Base-by-base conservation (phyloP, 1,140 invertebrate genomes). In the Steinernema khuongi region DNA sequence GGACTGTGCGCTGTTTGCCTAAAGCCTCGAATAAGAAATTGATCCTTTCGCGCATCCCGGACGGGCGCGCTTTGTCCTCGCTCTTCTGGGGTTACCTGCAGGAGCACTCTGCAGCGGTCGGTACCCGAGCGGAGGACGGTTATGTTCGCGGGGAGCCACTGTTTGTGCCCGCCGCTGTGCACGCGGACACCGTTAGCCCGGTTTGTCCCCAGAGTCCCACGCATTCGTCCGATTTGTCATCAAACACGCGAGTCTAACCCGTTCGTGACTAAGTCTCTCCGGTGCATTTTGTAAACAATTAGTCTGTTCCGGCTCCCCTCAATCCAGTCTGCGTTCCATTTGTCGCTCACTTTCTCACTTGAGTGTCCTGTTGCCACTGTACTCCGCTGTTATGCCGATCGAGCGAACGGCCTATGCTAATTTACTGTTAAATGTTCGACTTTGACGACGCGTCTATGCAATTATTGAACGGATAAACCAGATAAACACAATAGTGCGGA, bases 181-280 rank as follows among this genome's bases (percentile, higher is more conserved):
- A 60, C 50, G 26, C 26, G 4, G 50, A 7, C 26, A 22, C 26
- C 50, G 50, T 60, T 60, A 60, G 50, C 50, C 50, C 4, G 14
- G 22, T 60, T 60, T 60, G 50, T 26, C 22, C 26, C 26, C 22
- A 60, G 50, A 60, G 26, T n/a, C 50, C 50, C 26, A 60, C 50
- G 50, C 50, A 60, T 60, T 60, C 50, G 2, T 60, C 14, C 22
- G 50, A 60, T 60, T 60, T 60, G 50, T 60, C 50, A 60, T 60
- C 50, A 22, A 60, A 60, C 26, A 60, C 22, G 50, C 50, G 14
- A 60, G 14, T 60, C 50, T 14, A 60, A 60, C 50, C 26, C 22
- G 50, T 60, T 60, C 26, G 50, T 60, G 50, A 60, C 50, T 60
- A 60, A 60, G 14, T 60, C 11, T 41, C 7, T 60, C 22, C 14